Evolutionary conservation across 1,140 invertebrate genomes (phyloP), one percentile per base, ranked within the genome.

Genomic region (Cotesia typhae): DNA sequence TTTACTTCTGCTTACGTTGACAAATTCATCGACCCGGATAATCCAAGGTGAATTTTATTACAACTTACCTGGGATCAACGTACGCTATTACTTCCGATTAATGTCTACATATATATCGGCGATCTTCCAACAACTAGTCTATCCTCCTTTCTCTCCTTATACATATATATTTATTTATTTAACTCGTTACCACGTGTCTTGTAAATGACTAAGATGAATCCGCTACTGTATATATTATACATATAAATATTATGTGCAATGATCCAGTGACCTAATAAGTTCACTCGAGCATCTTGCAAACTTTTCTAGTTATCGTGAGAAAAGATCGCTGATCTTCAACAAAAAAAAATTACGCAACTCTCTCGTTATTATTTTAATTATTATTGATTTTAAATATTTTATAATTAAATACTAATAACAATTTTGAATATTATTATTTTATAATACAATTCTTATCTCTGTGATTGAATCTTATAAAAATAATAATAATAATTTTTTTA

Each of bases 221-320:
- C n/a, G 59, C 60, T 20, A 17, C 20, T 73, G 47, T 51, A 70
- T 37, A 28, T 55, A 38, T 28, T 52, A 52, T 57, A 35, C 17
- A 52, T 20, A 57, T 17, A 28, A 67, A 59, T 35, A 17, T 69
- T 35, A 35, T 70, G 67, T 71, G 70, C 41, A 71, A 69, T 75
- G 80, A 79, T 80, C 79, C 78, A 80, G 78, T 79, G 78, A 81
- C 79, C 80, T 72, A 79, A 71, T 73, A 76, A 74, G 66, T 67
- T 67, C 66, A 55, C 66, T 53, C 28, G 51, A 47, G 5, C 4
- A 47, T 20, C 66, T 53, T 20, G 51, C 52, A 17, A 47, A 36
- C 35, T 7, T 60, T 67, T 66, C 60, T 53, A 53, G 47, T 38
- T 65, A 53, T 65, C 47, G 4, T 12, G 28, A 28, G 67, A 68